Evolutionary conservation across 2,888 invertebrate species (phyloP), one percentile per base, ranked within the genome.

Genomic region (Troides helena): DNA sequence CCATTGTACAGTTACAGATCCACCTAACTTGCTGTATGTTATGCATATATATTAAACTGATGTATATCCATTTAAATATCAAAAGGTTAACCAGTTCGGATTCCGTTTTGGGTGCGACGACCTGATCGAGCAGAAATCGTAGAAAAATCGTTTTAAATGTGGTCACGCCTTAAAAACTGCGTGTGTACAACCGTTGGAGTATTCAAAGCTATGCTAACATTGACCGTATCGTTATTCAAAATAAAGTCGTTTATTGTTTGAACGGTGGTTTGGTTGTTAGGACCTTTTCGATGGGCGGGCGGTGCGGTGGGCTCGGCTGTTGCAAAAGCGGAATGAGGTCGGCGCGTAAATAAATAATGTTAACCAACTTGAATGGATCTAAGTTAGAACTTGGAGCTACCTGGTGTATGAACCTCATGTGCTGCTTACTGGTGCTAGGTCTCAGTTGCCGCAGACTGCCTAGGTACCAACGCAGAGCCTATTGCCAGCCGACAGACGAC

Each of bases 281-380:
- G 69, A 64, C 53, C 58, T 60, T 71, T 56, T 18, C 18, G 21
- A 18, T 10, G 21, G 53, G 23, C 65, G 66, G 5, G 65, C 65
- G 67, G 25, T 71, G 68, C 71, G 72, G 73, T 74, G 76, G 79
- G 79, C 76, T 80, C 74, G 78, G 77, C 73, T 69, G 65, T 81
- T 82, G 77, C 82, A 73, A 81, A 82, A 82, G 76, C 68, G 72
- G 77, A 81, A 81, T 78, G 76, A 72, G 82, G 82, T 82, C 81
- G 78, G 67, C 73, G 76, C 73, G 77, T 79, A 79, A 78, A 79
- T 78, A 77, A 75, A 74, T 80, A 74, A 79, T 10, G 74, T 78
- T 77, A 73, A 30, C 69, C 75, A 70, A 78, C 72, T 72, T 76
- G 78, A 77, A 78, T 77, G 78, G 75, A 74, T 30, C 30, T 30